A percentile compares a stretch with the other conserved stretches of the same genome.
Evolutionary conservation across 37 sponge, comb jelly and placozoan genomes (phyloP).

Genomic region (Agelas oroides): DNA sequence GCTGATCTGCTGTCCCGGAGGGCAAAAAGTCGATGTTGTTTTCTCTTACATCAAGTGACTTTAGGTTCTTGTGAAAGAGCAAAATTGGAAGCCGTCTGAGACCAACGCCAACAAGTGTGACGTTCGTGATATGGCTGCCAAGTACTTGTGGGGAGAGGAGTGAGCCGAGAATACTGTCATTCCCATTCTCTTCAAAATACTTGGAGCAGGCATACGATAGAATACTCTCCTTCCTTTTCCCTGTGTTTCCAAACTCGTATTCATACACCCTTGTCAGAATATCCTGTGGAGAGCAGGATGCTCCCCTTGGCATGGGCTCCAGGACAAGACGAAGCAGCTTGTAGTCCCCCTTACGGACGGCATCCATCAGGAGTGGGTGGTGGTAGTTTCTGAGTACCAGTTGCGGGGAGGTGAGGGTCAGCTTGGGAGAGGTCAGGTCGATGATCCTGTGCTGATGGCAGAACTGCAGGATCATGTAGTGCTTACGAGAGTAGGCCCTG

Average conservation of each 20-base stretch:
- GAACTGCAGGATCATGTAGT: constrained; percentile 32
- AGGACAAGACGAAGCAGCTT: constrained; percentile 10
- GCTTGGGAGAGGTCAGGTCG: constrained; percentile 6
- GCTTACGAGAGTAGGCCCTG: constrained; percentile 54
- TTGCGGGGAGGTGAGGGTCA: background rate
- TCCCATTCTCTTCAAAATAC: background rate
- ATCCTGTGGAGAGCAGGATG: background rate
- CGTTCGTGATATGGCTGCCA: constrained; percentile 5
- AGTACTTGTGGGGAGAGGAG: background rate
- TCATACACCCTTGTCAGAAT: constrained; percentile 30
- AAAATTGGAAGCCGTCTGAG: constrained; percentile 38
- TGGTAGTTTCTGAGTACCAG: background rate
- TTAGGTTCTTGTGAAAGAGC: constrained; percentile 45
- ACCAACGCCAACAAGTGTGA: constrained; percentile 35
- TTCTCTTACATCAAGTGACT: constrained; percentile 33
- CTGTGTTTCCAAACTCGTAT: background rate
- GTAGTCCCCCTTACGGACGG: background rate
- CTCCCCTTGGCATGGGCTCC: background rate
- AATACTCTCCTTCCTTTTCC: constrained; percentile 16
- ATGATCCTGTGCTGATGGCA: constrained; percentile 26
- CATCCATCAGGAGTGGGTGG: constrained; percentile 36
- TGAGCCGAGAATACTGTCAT: background rate
- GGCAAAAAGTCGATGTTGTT: constrained; percentile 53
- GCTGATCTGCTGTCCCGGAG: background rate
- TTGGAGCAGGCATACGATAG: constrained; percentile 14